Conservation (phyloP, 2,888 invertebrate genomes). For the Machimus rusticus region DNA sequence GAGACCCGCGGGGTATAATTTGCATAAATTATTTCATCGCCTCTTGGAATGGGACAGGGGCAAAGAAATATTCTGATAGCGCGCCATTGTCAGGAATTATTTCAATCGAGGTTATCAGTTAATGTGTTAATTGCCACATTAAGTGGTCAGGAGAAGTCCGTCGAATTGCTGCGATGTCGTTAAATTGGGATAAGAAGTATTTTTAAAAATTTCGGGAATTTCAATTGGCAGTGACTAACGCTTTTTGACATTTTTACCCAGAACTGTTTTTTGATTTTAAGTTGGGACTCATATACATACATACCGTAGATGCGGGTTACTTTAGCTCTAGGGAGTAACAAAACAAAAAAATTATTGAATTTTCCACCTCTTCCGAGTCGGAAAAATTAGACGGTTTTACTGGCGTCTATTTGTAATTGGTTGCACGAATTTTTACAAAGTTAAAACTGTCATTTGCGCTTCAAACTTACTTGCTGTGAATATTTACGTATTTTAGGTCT, state of each 20-base stretch:
- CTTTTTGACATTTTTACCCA: neutral
- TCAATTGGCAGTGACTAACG: neutral
- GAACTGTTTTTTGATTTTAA: neutral
- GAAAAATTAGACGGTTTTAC: too few species aligned
- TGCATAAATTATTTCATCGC: neutral
- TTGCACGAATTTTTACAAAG: too few species aligned
- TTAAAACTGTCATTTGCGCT: too few species aligned
- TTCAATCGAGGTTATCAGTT: neutral
- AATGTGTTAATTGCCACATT: conserved; percentile 8
- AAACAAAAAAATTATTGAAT: too few species aligned
- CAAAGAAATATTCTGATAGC: neutral
- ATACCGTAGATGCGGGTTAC: too few species aligned
- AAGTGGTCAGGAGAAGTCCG: neutral
- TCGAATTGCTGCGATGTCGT: neutral
- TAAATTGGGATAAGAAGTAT: neutral
- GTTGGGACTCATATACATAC: too few species aligned
- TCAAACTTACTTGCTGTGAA: too few species aligned
- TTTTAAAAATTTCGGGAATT: neutral
- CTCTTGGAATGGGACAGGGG: neutral
- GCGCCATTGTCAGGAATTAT: neutral
- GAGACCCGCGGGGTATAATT: neutral
- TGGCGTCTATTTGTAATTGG: too few species aligned
- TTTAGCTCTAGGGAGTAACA: too few species aligned
- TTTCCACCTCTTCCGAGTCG: too few species aligned
- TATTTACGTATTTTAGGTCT: too few species aligned